Base-by-base conservation (phyloP, 2,797 vertebrate genomes). In the Prionace glauca region DNA sequence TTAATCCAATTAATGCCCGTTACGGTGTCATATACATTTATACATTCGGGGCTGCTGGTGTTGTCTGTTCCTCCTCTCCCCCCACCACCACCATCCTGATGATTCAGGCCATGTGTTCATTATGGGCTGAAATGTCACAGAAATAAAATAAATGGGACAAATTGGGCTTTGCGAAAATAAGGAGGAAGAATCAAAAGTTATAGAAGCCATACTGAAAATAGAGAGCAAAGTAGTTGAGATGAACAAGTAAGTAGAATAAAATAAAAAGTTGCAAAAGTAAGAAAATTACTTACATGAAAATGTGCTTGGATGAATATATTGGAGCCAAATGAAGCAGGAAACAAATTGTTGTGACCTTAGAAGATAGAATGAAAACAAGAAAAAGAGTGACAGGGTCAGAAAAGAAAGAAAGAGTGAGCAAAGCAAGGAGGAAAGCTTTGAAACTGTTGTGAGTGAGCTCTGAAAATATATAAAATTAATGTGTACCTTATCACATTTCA, bases 201-300 rank as follows among this genome's bases (percentile, higher is more conserved):
- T 98, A 0, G 98, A 98, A 95, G 98, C 98, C 77, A 98, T 96
- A 95, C 95, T 98, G 0, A 97, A 98, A 56, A 96, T 97, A 24
- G 98, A 99, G 97, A 98, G 97, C 67, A 95, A 98, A 97, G 96
- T 98, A 45, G 97, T 98, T 0, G 99, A 99, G 96, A 97, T 99
- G 96, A 99, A 99, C 97, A 99, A 98, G 97, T 99, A 99, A 96
- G 98, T 99, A 0, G 99, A 99, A 96, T 98, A 99, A 56, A 65
- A 65, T 11, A 65, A 97, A 99, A 98, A 97, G 98, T 99, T 8
- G 96, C 96, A 96, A 98, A 98, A 96, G 97, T 99, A 96, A 98
- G 97, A 96, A 99, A 98, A 96, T 98, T 99, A 32, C 96, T 99
- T 11, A 97, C 96, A 0, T 97, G 98, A 99, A 71, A 67, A 84